Conservation (phyloP, 2,888 invertebrate genomes). For the Raillietiella orientalis region DNA sequence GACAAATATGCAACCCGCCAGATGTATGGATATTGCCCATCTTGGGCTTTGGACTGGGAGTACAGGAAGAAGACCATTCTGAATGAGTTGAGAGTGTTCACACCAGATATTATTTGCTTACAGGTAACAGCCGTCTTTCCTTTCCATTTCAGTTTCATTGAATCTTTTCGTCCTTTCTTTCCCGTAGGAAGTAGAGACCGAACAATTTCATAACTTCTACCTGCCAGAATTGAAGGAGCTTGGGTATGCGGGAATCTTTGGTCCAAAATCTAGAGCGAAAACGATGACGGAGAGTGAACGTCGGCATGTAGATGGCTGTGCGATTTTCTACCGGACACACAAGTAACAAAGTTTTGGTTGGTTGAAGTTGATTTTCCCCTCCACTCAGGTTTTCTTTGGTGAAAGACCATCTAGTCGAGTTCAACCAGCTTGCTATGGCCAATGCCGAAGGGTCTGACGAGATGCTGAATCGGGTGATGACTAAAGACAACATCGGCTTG, state of each 20-base stretch:
- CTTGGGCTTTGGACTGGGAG: slow-evolving; percentile 96
- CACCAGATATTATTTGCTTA: slow-evolving; percentile 83
- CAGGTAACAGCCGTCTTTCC: slow-evolving; percentile 15
- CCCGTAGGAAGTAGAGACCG: slow-evolving; percentile 84
- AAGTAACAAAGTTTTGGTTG: slow-evolving; percentile 28
- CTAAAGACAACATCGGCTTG: slow-evolving; percentile 91
- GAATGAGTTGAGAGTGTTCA: slow-evolving; percentile 80
- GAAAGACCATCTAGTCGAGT: slow-evolving; percentile 87
- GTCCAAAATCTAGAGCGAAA: slow-evolving; percentile 89
- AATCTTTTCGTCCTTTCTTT: slow-evolving; percentile 1
- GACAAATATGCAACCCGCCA: slow-evolving; percentile 95
- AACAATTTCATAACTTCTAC: slow-evolving; percentile 91
- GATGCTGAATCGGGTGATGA: slow-evolving; percentile 95
- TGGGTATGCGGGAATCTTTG: slow-evolving; percentile 78
- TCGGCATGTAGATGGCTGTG: slow-evolving; percentile 96
- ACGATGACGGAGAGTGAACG: slow-evolving; percentile 90
- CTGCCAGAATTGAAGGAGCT: slow-evolving; percentile 67
- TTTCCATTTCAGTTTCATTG: neutral
- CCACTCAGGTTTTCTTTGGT: slow-evolving; percentile 65
- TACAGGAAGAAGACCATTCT: slow-evolving; percentile 90
- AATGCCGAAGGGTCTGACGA: slow-evolving; percentile 93
- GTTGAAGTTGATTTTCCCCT: neutral
- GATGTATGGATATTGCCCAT: slow-evolving; percentile 97
- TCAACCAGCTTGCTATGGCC: slow-evolving; percentile 92
- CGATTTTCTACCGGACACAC: slow-evolving; percentile 77